These are phyloP conservation scores for Aegithalos caudatus DNA, from an alignment of 2,113 vertebrate genomes.

Conservation along the genomic window DNA sequence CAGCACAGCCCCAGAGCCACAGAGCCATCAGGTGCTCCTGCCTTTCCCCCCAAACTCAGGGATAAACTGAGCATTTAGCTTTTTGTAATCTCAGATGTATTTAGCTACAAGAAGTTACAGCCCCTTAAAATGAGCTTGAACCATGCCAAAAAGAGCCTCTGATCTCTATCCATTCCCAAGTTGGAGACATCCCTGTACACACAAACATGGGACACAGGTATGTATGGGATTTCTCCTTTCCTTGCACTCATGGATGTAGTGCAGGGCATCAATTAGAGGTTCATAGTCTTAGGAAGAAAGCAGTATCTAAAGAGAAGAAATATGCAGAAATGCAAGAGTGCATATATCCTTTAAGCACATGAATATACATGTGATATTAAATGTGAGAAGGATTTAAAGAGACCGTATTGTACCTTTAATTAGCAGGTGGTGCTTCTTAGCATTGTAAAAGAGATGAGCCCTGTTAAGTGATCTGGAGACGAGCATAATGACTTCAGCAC, in stretches of 20 bases:
- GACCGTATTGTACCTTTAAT: slow-evolving; percentile 20
- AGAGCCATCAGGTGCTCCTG: not conserved
- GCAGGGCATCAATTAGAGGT: not conserved
- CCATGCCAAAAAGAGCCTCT: not conserved
- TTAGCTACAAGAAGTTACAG: not conserved
- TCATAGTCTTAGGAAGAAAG: not conserved
- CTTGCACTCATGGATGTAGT: not conserved
- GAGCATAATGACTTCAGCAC: not conserved
- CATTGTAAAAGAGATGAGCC: slow-evolving; percentile 27
- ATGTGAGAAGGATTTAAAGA: slow-evolving; percentile 38
- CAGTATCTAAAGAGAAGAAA: not conserved
- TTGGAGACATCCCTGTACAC: not conserved
- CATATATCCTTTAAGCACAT: slow-evolving; percentile 31
- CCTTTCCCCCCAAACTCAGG: not conserved
- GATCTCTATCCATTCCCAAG: not conserved
- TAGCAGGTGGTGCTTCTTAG: slow-evolving; percentile 39
- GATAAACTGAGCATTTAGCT: not conserved
- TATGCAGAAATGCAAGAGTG: not conserved
- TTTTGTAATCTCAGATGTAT: not conserved
- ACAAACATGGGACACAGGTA: not conserved
- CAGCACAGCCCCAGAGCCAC: not conserved
- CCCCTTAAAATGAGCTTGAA: not conserved
- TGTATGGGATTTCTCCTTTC: not conserved
- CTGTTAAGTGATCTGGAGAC: slow-evolving; percentile 21
- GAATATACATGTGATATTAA: slow-evolving; percentile 33